Conservation (phyloP, 2,113 vertebrate genomes). For the Tetrao urogallus region DNA sequence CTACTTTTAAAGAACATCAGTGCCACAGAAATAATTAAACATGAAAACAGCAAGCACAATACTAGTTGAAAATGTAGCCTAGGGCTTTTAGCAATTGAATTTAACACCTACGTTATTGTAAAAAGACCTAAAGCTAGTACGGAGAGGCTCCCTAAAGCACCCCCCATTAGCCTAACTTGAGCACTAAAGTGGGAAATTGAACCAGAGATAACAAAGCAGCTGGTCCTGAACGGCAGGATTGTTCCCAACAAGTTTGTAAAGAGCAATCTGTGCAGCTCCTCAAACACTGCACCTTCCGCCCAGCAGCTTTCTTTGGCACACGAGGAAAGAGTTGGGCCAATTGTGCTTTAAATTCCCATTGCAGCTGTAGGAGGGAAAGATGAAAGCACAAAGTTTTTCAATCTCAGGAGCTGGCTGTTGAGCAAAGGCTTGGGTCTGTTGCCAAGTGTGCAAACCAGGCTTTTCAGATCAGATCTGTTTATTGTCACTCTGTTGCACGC, state of each 20-base stretch:
- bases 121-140: neutral
- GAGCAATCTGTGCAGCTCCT: neutral
- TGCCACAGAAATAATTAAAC: constrained; percentile 16
- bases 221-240: neutral
- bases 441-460: neutral
- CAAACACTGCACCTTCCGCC: neutral
- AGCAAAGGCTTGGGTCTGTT: neutral
- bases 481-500: accelerated
- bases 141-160: neutral
- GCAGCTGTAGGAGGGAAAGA: neutral
- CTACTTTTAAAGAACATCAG: neutral
- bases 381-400: neutral
- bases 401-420: neutral
- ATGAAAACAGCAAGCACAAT: neutral
- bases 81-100: neutral
- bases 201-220: neutral
- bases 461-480: neutral
- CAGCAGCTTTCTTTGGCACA: neutral
- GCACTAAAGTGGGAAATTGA: neutral
- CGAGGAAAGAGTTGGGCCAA: neutral
- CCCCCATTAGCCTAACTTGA: neutral
- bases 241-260: neutral
- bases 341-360: neutral
- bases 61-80: neutral
- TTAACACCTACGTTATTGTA: neutral